Conservation (phyloP, 2,797 vertebrate species). For the Megaceryle alcyon region DNA sequence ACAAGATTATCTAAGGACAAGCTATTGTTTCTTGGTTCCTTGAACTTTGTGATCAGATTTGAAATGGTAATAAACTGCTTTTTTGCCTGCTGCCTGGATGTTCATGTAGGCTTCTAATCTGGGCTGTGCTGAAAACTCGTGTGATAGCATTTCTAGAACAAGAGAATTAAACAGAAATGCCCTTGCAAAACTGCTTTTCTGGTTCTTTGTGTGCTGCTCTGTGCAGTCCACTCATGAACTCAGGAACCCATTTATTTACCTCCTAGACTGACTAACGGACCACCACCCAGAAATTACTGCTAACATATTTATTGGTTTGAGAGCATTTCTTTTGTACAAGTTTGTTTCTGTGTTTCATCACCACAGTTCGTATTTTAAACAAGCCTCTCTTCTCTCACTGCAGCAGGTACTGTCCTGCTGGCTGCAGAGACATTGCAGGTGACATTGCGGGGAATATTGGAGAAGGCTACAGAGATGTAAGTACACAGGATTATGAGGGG, state of each 20-base stretch:
- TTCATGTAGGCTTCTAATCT: conserved; percentile 22
- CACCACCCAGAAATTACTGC: background rate
- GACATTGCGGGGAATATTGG: conserved; percentile 84
- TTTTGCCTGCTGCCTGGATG: background rate
- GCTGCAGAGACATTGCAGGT: conserved; percentile 84
- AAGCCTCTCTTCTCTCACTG: conserved; percentile 40
- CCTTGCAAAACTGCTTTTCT: background rate
- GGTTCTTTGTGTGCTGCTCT: background rate
- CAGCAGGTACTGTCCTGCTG: conserved; percentile 89
- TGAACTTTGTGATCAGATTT: conserved; percentile 41
- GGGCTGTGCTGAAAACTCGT: background rate
- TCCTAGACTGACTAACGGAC: background rate
- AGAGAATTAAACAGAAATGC: background rate
- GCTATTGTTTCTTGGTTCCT: conserved; percentile 40
- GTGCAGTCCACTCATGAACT: background rate
- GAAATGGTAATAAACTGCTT: conserved; percentile 45
- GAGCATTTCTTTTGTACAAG: background rate
- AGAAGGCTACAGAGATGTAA: conserved; percentile 89
- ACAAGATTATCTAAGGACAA: conserved; percentile 48
- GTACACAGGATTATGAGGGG: conserved; percentile 46
- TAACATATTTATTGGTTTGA: background rate
- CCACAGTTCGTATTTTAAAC: background rate
- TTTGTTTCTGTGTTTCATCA: background rate
- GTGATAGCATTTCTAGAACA: conserved; percentile 11
- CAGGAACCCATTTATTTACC: background rate